These are phyloP conservation scores for Labeo catla DNA, from an alignment of 2,113 vertebrate genomes.

Conservation along the genomic window DNA sequence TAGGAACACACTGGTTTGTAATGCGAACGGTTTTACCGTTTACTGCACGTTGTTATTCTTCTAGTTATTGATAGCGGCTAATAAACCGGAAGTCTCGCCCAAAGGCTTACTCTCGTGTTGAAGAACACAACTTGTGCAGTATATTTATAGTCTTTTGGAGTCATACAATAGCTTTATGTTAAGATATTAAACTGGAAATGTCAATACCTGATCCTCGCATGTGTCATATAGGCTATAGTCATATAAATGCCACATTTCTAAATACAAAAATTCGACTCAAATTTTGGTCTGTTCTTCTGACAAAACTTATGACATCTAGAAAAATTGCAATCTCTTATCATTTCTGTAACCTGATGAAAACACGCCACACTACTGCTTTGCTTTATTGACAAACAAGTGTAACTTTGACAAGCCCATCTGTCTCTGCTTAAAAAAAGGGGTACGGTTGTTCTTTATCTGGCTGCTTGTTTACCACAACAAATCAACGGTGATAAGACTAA, in stretches of 20 bases:
- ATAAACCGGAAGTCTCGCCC: too few species aligned
- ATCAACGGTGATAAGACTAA: neutral
- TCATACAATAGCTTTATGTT: neutral
- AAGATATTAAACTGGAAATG: neutral
- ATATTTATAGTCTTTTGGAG: too few species aligned
- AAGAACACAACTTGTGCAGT: too few species aligned
- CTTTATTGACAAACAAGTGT: neutral
- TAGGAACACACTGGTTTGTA: too few species aligned
- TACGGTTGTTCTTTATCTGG: neutral
- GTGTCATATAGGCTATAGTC: neutral
- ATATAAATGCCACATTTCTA: too few species aligned
- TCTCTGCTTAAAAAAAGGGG: neutral
- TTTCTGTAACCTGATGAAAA: neutral
- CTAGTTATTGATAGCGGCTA: too few species aligned
- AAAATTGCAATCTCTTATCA: constrained; percentile 8
- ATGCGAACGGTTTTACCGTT: too few species aligned
- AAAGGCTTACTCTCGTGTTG: too few species aligned
- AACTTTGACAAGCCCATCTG: constrained; percentile 31
- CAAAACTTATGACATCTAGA: neutral
- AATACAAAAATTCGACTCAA: neutral
- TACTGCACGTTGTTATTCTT: too few species aligned
- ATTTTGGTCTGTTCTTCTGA: neutral
- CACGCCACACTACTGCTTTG: neutral
- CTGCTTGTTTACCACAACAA: constrained; percentile 6
- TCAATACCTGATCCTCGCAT: neutral